Evolutionary conservation across 2,888 invertebrate species (phyloP).

Genomic region (Notodonta dromedarius): DNA sequence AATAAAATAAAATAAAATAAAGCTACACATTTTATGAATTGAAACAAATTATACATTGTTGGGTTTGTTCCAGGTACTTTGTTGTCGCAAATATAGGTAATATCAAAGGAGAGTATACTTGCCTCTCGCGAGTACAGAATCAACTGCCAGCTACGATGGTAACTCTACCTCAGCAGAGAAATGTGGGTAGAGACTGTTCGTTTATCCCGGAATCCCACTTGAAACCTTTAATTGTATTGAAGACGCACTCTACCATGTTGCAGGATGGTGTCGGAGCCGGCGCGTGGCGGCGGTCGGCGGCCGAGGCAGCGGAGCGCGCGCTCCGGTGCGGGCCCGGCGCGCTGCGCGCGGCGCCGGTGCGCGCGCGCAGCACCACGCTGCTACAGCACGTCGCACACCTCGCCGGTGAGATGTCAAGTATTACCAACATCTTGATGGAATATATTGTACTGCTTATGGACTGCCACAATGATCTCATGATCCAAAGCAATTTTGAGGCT

Average conservation of each 20-base stretch:
- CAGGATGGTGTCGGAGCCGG: background rate
- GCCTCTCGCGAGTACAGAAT: constrained; percentile 22
- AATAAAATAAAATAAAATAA: no score
- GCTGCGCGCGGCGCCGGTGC: constrained; percentile 12
- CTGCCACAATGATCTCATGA: background rate
- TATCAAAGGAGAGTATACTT: constrained; percentile 23
- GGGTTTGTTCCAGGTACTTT: constrained; percentile 32
- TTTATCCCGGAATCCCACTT: background rate
- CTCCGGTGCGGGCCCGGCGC: constrained; percentile 12
- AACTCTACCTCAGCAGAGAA: background rate
- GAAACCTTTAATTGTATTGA: background rate
- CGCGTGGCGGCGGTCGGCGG: background rate
- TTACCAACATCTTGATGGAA: no score
- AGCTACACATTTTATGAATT: no score
- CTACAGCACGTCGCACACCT: constrained; percentile 20
- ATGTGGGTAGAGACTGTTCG: background rate
- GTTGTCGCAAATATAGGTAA: constrained; percentile 22
- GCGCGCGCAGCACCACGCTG: constrained; percentile 10
- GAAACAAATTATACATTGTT: background rate
- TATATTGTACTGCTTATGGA: background rate
- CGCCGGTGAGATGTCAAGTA: constrained; percentile 16
- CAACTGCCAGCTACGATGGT: constrained; percentile 27
- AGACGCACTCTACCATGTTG: background rate
- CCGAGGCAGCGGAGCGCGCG: constrained; percentile 24
- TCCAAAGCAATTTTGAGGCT: background rate